Evolutionary conservation across 2,797 vertebrate genomes (phyloP).

Genomic region (Pitangus sulphuratus): DNA sequence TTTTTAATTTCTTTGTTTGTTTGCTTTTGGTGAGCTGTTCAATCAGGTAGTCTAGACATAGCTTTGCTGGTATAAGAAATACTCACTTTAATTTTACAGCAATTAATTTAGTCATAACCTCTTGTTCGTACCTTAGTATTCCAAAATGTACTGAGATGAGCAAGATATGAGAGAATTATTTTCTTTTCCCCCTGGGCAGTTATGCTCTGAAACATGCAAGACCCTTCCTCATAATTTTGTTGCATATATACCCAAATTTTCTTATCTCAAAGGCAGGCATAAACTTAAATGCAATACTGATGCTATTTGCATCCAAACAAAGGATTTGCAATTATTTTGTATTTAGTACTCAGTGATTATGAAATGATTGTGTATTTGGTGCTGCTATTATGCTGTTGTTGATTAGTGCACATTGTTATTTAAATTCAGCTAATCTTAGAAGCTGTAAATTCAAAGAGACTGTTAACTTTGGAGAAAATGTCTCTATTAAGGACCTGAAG

Average conservation of each 20-base stretch:
- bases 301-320: neutral
- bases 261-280: neutral
- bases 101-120: neutral
- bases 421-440: neutral
- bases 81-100: neutral
- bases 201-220: neutral
- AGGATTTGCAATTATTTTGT: neutral
- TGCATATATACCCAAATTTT: neutral
- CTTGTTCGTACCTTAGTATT: neutral
- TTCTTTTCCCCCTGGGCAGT: fast-evolving
- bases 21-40: neutral
- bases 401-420: neutral
- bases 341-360: neutral
- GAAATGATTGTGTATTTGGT: neutral
- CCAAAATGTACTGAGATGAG: neutral
- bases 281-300: neutral
- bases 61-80: neutral
- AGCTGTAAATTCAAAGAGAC: neutral
- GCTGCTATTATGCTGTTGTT: fast-evolving
- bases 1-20: neutral
- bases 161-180: fast-evolving
- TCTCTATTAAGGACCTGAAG: neutral
- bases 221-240: neutral
- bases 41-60: neutral
- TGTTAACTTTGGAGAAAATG: neutral